Evolutionary conservation across 2,113 vertebrate species (phyloP), one percentile per base, ranked within the genome.

Genomic region (Steatornis caripensis): DNA sequence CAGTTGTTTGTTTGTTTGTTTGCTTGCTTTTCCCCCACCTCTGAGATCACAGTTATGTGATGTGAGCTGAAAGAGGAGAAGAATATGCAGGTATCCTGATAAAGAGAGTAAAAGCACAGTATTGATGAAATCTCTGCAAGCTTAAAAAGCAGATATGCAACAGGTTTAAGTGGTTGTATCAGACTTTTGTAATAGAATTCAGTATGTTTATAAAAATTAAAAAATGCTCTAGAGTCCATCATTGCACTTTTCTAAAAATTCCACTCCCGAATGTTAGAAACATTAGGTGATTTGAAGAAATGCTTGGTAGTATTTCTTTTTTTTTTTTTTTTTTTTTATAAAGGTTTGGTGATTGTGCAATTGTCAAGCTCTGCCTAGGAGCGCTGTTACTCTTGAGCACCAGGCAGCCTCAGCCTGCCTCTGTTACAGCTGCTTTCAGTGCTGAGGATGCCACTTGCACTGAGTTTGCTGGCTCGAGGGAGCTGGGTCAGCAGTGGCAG

Each of bases 401-500:
- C n/a, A n/a, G n/a, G n/a, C 64, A 80, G 30, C 14, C 30, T 11
- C 36, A 32, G 37, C 26, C 57, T 46, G 19, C 32, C 32, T 43
- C 23, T 2, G 0, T 24, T 29, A 21, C 37, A 29, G 26, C 43
- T 60, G 26, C 57, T 66, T 46, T 37, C 53, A 58, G 21, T 19
- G 51, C 18, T 41, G 43, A 70, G n/a, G 37, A 11, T 70, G 29
- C 11, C 32, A 14, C 36, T 72, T 54, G 20, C 9, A 5, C 37
- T 0, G 1, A 36, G 32, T 37, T 58, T 61, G 12, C 16, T 61
- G 55, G 39, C 26, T 75, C 0, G 2, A 11, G 34, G 20, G 46
- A 24, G 14, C 72, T 37, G 54, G 29, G 23, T 19, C 54, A 32
- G n/a, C 36, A 9, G 30, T 22, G 68, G 11, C 1, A 2, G 19